Base-by-base conservation (phyloP, 2,888 invertebrate species). In the Formica aserva region DNA sequence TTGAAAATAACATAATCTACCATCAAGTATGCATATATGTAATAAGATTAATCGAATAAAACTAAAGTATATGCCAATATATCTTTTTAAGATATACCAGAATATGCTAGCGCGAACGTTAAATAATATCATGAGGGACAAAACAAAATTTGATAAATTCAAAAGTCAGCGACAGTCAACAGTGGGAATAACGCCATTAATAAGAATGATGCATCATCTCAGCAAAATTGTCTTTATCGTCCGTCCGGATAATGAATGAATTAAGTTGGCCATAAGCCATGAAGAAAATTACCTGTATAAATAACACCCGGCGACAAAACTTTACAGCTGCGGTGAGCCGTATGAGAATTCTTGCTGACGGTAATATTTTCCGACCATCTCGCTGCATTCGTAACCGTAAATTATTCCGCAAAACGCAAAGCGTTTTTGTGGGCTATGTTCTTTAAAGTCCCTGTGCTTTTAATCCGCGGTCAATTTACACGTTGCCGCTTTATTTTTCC, bases 211-310 rank as follows among this genome's bases (percentile, higher is more conserved):
- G 87, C 80, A 84, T 88, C 66, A 83, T 85, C 84, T 74, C 72
- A 65, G 69, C 76, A 83, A 88, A 89, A 87, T 87, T 86, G 86
- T 85, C 85, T 72, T 67, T 35, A 62, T 76, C 82, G 82, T 74
- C 75, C 52, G 75, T 48, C 77, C 38, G 82, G 81, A 88, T 87
- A 89, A 89, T 82, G 86, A 89, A 89, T 80, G 88, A 84, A 89
- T 80, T 85, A 80, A 84, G 88, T 86, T 89, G 85, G 85, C 89
- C 69, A 83, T 88, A 88, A 89, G 88, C 88, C 89, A 57, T 74
- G 86, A 84, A 81, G 89, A 89, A 88, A 88, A 89, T 89, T 89
- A 86, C 88, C 76, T 75, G 74, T 81, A 87, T 89, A 89, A 89
- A 89, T 89, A 89, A 88, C 86, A 82, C 63, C 45, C 67, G 65